Evolutionary conservation across 2,888 invertebrate genomes (phyloP).

Genomic region (Rotaria sp.): DNA sequence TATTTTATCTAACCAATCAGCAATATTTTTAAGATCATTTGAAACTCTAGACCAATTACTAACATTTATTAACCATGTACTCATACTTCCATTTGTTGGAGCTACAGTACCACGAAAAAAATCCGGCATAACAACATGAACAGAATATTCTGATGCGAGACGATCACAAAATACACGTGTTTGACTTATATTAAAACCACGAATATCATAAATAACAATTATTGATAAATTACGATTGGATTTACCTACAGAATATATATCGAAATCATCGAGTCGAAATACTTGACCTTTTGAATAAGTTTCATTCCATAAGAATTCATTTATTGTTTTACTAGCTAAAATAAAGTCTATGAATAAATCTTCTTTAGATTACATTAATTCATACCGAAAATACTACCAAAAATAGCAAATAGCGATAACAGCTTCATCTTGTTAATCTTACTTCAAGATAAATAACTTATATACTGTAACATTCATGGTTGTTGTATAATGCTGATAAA

Average conservation of each 20-base stretch:
- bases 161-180: slow-evolving; percentile 37
- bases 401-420: background rate
- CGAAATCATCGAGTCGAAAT: background rate
- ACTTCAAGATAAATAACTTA: background rate
- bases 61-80: background rate
- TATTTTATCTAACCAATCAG: background rate
- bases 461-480: background rate
- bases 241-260: background rate
- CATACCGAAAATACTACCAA: background rate
- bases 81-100: background rate
- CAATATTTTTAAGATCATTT: background rate
- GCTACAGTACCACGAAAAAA: slow-evolving; percentile 33
- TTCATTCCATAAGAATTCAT: background rate
- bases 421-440: background rate
- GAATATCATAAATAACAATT: slow-evolving; percentile 36
- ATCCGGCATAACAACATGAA: slow-evolving; percentile 39
- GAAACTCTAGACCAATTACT: background rate
- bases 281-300: background rate
- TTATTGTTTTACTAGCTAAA: background rate
- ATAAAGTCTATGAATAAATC: background rate
- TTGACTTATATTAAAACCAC: slow-evolving; percentile 37
- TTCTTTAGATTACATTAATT: background rate
- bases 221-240: background rate
- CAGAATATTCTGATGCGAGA: slow-evolving; percentile 23
- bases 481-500: background rate